A percentile compares a stretch with the other conserved stretches of the same genome.
Evolutionary conservation across 2,888 invertebrate genomes (phyloP).

Genomic region (Phalangium opilio): DNA sequence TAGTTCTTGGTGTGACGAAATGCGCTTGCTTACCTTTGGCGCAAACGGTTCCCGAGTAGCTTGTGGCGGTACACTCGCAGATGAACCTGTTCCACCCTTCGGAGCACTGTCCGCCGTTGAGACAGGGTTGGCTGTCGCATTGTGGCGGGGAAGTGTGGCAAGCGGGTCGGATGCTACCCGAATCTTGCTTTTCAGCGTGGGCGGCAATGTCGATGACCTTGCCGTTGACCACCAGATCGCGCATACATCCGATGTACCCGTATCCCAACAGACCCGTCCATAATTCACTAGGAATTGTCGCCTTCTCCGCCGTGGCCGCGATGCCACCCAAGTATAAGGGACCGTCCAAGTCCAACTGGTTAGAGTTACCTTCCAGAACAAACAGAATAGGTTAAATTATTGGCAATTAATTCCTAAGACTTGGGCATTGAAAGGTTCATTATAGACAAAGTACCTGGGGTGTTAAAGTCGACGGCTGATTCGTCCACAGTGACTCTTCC

Average conservation of each 20-base stretch:
- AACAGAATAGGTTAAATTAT: too few relatives aligned
- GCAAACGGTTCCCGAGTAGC: conserved; percentile 79
- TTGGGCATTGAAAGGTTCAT: too few relatives aligned
- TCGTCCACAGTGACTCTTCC: conserved; percentile 80
- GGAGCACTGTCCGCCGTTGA: conserved; percentile 69
- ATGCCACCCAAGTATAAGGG: conserved; percentile 77
- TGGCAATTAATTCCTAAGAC: too few relatives aligned
- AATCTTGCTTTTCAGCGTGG: conserved; percentile 75
- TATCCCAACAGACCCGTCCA: conserved; percentile 80
- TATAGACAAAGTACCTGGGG: too few relatives aligned
- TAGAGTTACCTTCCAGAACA: conserved; percentile 76
- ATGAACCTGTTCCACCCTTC: conserved; percentile 92
- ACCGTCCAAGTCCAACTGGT: conserved; percentile 72
- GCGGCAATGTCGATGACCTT: conserved; percentile 75
- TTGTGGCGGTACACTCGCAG: conserved; percentile 80
- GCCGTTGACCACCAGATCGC: conserved; percentile 74
- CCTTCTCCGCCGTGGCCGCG: conserved; percentile 55
- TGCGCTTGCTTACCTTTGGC: conserved; percentile 48
- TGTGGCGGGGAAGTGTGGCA: conserved; percentile 50
- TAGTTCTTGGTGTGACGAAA: too few relatives aligned
- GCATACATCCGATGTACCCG: conserved; percentile 85
- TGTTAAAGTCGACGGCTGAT: conserved; percentile 70
- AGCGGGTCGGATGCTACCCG: conserved; percentile 71
- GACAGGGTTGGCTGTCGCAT: conserved; percentile 58
- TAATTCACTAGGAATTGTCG: conserved; percentile 62